phyloP scores from a whole-genome alignment of 2,888 invertebrate genomes.

The Pyrochroa serraticornis region DNA sequence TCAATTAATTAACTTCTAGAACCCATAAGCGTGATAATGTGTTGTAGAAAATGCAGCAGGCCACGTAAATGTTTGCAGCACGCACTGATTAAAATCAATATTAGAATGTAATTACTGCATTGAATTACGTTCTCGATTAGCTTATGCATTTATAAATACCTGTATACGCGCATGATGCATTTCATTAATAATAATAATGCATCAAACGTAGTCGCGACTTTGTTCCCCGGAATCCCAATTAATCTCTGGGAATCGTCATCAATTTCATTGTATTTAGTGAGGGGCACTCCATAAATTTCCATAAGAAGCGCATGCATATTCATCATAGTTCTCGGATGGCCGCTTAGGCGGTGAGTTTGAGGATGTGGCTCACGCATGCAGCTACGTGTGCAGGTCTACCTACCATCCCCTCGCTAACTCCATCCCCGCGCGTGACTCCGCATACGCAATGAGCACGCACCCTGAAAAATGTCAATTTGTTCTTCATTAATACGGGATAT shows the following conservation, averaged over 20 bases:
- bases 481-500: slow-evolving; percentile 59
- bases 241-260: slow-evolving; percentile 16
- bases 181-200: slow-evolving; percentile 38
- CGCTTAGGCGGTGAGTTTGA: slow-evolving; percentile 41
- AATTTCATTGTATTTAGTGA: slow-evolving; percentile 18
- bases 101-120: slow-evolving; percentile 26
- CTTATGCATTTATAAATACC: slow-evolving; percentile 40
- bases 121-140: slow-evolving; percentile 43
- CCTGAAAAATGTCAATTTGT: slow-evolving; percentile 60
- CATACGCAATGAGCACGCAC: slow-evolving; percentile 59
- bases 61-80: no score
- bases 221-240: slow-evolving; percentile 14
- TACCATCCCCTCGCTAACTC: slow-evolving; percentile 25
- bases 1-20: no score
- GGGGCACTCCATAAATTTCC: slow-evolving; percentile 22
- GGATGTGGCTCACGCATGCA: slow-evolving; percentile 50
- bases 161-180: slow-evolving; percentile 27
- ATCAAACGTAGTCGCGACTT: slow-evolving; percentile 26
- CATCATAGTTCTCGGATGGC: slow-evolving; percentile 28
- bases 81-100: slow-evolving; percentile 24
- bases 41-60: slow-evolving; percentile 9
- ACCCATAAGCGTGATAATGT: slow-evolving; percentile 4
- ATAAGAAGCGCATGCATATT: slow-evolving; percentile 34
- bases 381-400: slow-evolving; percentile 40
- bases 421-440: slow-evolving; percentile 53